These are phyloP conservation scores for Malthinus seriepunctatus DNA, from an alignment of 2,888 invertebrate genomes.

Conservation along the genomic window DNA sequence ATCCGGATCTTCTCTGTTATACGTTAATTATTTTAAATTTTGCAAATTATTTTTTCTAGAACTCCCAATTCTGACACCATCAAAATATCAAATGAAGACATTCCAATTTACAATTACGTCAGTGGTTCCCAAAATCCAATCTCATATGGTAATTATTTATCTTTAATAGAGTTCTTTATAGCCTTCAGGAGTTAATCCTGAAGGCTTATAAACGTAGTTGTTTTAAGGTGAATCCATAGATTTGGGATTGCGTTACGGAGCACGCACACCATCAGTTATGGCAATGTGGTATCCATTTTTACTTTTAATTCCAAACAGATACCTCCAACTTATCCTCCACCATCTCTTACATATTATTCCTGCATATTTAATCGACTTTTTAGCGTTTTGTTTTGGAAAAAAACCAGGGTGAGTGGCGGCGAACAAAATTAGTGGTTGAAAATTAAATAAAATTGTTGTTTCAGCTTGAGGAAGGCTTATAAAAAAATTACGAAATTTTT, in stretches of 20 bases:
- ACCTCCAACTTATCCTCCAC: slow-evolving; percentile 53
- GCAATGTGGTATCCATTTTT: slow-evolving; percentile 47
- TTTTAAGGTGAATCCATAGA: too few species aligned
- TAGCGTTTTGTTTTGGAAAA: neutral
- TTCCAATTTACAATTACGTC: slow-evolving; percentile 22
- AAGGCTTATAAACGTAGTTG: slow-evolving; percentile 48
- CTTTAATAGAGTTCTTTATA: too few species aligned
- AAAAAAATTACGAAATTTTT: slow-evolving; percentile 78
- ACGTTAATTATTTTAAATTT: neutral
- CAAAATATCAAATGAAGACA: neutral
- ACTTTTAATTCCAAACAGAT: slow-evolving; percentile 42
- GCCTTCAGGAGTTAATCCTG: too few species aligned
- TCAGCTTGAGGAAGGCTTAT: slow-evolving; percentile 77
- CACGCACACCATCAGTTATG: too few species aligned
- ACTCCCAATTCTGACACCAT: too few species aligned
- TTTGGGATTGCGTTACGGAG: too few species aligned
- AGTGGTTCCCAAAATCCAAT: slow-evolving; percentile 30
- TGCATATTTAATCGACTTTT: slow-evolving; percentile 54
- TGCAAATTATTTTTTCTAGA: neutral
- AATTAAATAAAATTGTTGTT: slow-evolving; percentile 21
- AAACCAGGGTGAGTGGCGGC: neutral
- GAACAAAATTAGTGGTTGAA: neutral
- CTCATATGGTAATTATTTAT: slow-evolving; percentile 34
- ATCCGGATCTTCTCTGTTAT: too few species aligned
- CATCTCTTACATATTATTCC: slow-evolving; percentile 65